These are phyloP conservation scores for Sebastes alutus DNA, from an alignment of 2,797 vertebrate species.

Conservation along the genomic window DNA sequence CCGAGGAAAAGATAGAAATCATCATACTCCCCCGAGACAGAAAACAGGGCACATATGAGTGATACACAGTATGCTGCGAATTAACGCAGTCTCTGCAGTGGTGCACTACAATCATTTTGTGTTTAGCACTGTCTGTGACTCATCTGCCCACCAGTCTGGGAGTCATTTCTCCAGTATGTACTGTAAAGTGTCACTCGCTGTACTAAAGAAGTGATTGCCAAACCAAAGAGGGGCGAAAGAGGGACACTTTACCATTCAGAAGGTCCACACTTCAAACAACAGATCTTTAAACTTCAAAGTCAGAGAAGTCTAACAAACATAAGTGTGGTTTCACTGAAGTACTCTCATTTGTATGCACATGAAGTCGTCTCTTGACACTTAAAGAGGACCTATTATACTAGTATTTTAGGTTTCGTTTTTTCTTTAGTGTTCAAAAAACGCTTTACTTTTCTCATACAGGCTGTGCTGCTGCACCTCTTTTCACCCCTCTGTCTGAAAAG, in stretches of 20 bases:
- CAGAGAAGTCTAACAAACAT: neutral
- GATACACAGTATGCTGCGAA: neutral
- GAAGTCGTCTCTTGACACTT: neutral
- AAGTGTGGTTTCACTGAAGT: neutral
- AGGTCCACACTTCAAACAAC: conserved; percentile 16
- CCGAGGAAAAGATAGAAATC: conserved; percentile 31
- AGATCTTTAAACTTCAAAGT: conserved; percentile 6
- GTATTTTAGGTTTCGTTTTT: too few species aligned
- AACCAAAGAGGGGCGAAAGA: neutral
- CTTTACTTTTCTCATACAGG: too few species aligned
- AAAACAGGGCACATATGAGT: conserved; percentile 16
- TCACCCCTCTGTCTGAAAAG: too few species aligned
- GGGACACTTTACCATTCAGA: conserved; percentile 2
- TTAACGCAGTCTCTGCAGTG: neutral
- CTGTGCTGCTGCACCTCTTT: too few species aligned
- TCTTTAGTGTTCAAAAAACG: too few species aligned
- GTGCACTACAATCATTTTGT: neutral
- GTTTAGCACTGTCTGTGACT: neutral
- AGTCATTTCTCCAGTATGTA: conserved; percentile 18
- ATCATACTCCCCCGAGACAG: conserved; percentile 3
- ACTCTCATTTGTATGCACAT: neutral
- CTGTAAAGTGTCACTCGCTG: conserved; percentile 14
- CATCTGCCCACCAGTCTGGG: conserved; percentile 7
- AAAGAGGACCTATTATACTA: neutral
- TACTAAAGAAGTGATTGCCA: conserved; percentile 15